A percentile compares a stretch with the other conserved stretches of the same genome.
Evolutionary conservation across 2,888 invertebrate species (phyloP).

Genomic region (Melangyna quadrimaculata): DNA sequence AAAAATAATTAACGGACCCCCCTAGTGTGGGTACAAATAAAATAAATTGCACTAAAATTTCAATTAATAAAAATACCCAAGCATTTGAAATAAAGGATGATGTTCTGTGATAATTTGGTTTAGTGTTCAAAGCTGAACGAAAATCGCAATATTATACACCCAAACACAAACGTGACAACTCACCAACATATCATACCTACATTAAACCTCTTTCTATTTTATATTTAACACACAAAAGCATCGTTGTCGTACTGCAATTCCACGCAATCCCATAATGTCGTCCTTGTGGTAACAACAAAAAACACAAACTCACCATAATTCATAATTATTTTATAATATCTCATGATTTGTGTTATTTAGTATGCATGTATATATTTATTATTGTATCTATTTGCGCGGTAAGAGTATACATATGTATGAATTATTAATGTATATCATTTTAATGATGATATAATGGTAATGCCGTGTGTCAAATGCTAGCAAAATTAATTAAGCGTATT

Average conservation of each 20-base stretch:
- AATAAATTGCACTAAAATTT: too few relatives aligned
- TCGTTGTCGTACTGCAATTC: neutral
- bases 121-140: too few relatives aligned
- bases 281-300: neutral
- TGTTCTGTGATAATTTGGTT: too few relatives aligned
- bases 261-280: too few relatives aligned
- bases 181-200: neutral
- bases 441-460: neutral
- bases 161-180: neutral
- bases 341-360: neutral
- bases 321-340: constrained; percentile 7
- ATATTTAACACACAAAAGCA: neutral
- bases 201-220: neutral
- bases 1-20: too few relatives aligned
- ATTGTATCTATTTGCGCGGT: neutral
- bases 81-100: too few relatives aligned
- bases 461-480: constrained; percentile 30
- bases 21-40: too few relatives aligned
- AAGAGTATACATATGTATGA: neutral
- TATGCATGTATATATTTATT: neutral
- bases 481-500: constrained; percentile 51
- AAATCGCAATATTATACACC: too few relatives aligned
- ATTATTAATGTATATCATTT: neutral
- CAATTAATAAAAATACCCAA: too few relatives aligned
- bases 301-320: constrained; percentile 1